Evolutionary conservation across 2,797 vertebrate species (phyloP).

Genomic region (Podarcis siculus): DNA sequence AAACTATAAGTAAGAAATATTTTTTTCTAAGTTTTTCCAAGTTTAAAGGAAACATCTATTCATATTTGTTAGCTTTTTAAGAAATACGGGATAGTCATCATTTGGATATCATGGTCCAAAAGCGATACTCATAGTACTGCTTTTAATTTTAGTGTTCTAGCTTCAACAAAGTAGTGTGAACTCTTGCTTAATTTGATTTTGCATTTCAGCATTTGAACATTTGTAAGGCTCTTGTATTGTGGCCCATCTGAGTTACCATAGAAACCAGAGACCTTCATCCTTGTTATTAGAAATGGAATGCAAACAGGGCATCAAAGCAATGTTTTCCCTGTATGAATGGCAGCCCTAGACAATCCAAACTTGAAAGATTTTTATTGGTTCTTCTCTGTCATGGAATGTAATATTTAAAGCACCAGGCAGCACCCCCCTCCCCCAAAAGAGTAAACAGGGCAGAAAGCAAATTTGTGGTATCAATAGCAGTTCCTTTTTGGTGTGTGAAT

Average conservation of each 20-base stretch:
- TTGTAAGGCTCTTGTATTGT: slow-evolving; percentile 82
- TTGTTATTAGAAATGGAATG: slow-evolving; percentile 80
- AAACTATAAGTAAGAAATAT: neutral
- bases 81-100: slow-evolving; percentile 59
- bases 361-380: slow-evolving; percentile 73
- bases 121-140: slow-evolving; percentile 70
- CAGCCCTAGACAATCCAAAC: slow-evolving; percentile 72
- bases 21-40: slow-evolving; percentile 49
- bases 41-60: slow-evolving; percentile 77
- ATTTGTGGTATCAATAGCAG: neutral
- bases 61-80: slow-evolving; percentile 64
- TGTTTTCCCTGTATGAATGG: slow-evolving; percentile 72
- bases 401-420: slow-evolving; percentile 67
- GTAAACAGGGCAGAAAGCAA: neutral
- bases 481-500: neutral
- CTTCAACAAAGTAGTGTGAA: slow-evolving; percentile 78
- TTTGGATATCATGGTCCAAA: slow-evolving; percentile 65
- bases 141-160: slow-evolving; percentile 71
- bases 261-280: slow-evolving; percentile 83
- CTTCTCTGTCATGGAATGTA: slow-evolving; percentile 61
- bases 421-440: neutral
- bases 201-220: slow-evolving; percentile 77
- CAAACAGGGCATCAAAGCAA: slow-evolving; percentile 79
- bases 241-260: slow-evolving; percentile 85
- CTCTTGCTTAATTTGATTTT: slow-evolving; percentile 81